Conservation (phyloP, 2,113 vertebrate genomes). For the Amphilophus citrinellus region DNA sequence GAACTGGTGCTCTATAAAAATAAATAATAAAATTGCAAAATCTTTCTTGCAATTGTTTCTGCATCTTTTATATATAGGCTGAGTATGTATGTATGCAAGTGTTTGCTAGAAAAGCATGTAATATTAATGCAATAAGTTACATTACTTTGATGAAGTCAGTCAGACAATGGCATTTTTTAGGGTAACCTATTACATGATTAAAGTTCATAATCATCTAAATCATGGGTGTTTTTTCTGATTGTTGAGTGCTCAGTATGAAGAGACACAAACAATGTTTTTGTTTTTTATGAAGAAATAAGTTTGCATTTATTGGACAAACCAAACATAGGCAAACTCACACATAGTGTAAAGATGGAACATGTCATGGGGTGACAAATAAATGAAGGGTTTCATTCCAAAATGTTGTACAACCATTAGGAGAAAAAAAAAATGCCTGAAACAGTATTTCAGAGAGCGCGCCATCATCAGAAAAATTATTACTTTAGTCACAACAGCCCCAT, state of each 20-base stretch:
- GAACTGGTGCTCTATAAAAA: too few relatives aligned
- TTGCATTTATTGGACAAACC: constrained; percentile 80
- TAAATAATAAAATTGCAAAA: too few relatives aligned
- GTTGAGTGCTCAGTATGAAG: background rate
- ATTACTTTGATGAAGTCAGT: too few relatives aligned
- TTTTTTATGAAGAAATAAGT: constrained; percentile 74
- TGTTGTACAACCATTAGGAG: constrained; percentile 18
- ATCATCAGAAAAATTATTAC: constrained; percentile 9
- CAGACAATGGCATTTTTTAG: background rate
- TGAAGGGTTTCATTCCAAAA: constrained; percentile 63
- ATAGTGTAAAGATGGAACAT: constrained; percentile 75
- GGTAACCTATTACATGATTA: background rate
- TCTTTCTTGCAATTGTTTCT: too few relatives aligned
- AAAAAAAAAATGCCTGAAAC: background rate
- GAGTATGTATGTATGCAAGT: too few relatives aligned
- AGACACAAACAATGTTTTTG: background rate
- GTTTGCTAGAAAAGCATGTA: too few relatives aligned
- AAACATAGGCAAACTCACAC: constrained; percentile 69
- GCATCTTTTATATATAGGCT: too few relatives aligned
- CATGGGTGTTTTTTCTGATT: background rate
- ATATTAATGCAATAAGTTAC: too few relatives aligned
- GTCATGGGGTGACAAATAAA: constrained; percentile 66
- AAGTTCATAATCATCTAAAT: background rate
- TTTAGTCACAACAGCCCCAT: background rate
- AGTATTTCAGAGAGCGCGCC: constrained; percentile 17